Conservation (phyloP, 2,888 invertebrate genomes). For the Dolichomitus sp. region DNA sequence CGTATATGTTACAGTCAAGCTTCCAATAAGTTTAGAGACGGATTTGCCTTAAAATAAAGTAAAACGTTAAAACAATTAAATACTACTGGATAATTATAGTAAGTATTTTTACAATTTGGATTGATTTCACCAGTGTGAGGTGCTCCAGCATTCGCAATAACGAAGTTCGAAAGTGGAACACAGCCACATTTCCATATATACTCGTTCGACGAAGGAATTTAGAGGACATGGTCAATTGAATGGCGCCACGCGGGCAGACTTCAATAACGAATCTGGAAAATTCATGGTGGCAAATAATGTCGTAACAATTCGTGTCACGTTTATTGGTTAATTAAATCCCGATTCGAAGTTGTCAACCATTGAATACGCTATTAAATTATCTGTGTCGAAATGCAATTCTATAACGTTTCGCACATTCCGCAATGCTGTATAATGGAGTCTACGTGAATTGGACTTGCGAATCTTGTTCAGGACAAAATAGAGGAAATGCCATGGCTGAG, state of each 20-base stretch:
- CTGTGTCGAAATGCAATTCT: conserved; percentile 13
- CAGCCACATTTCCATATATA: not conserved
- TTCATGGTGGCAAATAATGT: not conserved
- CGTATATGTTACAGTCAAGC: not conserved
- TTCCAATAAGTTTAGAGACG: not conserved
- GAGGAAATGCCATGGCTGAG: conserved; percentile 10
- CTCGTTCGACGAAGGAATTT: not conserved
- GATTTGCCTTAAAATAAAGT: not conserved
- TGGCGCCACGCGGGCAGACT: not conserved
- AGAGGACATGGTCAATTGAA: too few relatives aligned
- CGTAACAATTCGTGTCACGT: conserved; percentile 52
- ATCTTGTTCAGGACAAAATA: conserved; percentile 33
- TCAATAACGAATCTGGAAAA: conserved; percentile 29
- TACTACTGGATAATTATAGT: not conserved
- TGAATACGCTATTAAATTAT: conserved; percentile 9
- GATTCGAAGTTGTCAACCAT: conserved; percentile 5
- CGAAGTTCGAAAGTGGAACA: not conserved
- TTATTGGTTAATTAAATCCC: conserved; percentile 57
- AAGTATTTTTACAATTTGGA: too few relatives aligned
- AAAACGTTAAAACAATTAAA: not conserved
- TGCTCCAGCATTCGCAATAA: too few relatives aligned
- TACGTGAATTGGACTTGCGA: conserved; percentile 18
- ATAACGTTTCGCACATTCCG: not conserved
- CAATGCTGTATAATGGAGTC: conserved; percentile 7
- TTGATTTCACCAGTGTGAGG: too few relatives aligned